Evolutionary conservation across 2,113 vertebrate species (phyloP), one percentile per base, ranked within the genome.

Genomic region (Pteruthius melanotis): DNA sequence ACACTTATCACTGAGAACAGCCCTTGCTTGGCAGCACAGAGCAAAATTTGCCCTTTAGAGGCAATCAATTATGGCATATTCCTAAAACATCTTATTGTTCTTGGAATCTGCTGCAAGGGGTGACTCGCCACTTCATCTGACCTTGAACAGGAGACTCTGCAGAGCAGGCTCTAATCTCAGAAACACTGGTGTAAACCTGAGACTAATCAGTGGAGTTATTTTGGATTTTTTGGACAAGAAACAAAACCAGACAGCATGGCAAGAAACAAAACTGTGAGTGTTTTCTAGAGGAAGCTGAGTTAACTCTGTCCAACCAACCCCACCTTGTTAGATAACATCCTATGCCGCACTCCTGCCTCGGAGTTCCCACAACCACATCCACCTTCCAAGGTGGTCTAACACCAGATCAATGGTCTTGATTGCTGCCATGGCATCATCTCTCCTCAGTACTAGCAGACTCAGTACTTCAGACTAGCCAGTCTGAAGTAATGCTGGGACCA

Each of bases 41-140:
- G 70, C 40, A 97, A 94, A 94, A 89, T 85, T 27, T 95, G 90
- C 94, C 87, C 95, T 97, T 97, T 97, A 75, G 82, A 86, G 54
- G 77, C 87, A 90, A 83, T 39, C 65, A 40, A 1, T 54, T 83
- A 57, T 40, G 69, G 63, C 63, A 76, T 91, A 91, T 82, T 85
- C 83, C 94, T 92, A 75, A 91, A 94, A 89, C 86, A 89, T 92
- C 89, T 94, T 54, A 95, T 90, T 96, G 87, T 96, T 94, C 83
- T 76, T 85, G 78, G 76, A 94, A n/a, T 76, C 27, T 86, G 77
- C 42, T 87, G 54, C n/a, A 18, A 70, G 45, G 26, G 31, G 31
- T 69, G 63, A 78, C 44, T 65, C 0, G 31, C 56, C 65, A 64
- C 80, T 88, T 75, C 68, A 84, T 15, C 64, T 86, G 87, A 52